These are phyloP conservation scores for Ornithoptera alexandrae DNA, from an alignment of 2,888 invertebrate species.

Conservation along the genomic window DNA sequence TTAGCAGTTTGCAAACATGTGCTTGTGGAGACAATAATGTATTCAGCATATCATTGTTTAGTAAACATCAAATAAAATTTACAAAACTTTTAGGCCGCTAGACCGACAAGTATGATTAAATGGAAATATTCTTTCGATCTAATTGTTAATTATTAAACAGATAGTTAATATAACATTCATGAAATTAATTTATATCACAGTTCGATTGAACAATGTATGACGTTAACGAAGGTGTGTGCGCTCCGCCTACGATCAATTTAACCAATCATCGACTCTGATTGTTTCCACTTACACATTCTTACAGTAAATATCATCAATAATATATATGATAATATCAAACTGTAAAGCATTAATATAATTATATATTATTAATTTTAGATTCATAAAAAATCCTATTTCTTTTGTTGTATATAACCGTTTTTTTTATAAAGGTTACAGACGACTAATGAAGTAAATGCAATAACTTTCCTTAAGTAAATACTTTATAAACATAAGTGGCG, in stretches of 20 bases:
- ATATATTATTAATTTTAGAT: background rate
- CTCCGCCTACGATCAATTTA: constrained; percentile 62
- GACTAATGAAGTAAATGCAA: too few relatives aligned
- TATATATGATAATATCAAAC: constrained; percentile 21
- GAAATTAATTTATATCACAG: background rate
- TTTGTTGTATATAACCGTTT: background rate
- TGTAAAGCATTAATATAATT: background rate
- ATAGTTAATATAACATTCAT: background rate
- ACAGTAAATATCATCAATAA: constrained; percentile 40
- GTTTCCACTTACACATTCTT: constrained; percentile 49
- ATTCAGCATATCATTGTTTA: constrained; percentile 15
- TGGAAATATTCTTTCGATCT: background rate
- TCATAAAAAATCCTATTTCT: background rate
- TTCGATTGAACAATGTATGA: constrained; percentile 38
- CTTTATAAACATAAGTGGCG: too few relatives aligned
- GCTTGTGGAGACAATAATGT: constrained; percentile 6
- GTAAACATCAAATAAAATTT: constrained; percentile 13
- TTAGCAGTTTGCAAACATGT: background rate
- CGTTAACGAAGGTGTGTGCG: constrained; percentile 60
- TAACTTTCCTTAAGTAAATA: too few relatives aligned
- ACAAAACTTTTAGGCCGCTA: constrained; percentile 11
- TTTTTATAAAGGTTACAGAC: too few relatives aligned
- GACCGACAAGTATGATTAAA: background rate
- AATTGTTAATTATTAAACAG: background rate
- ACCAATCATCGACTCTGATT: constrained; percentile 70